Percentiles rank a stretch among this genome's conserved stretches.
Conservation (phyloP, 2,113 vertebrate genomes). For the Cyprichromis sp. region DNA sequence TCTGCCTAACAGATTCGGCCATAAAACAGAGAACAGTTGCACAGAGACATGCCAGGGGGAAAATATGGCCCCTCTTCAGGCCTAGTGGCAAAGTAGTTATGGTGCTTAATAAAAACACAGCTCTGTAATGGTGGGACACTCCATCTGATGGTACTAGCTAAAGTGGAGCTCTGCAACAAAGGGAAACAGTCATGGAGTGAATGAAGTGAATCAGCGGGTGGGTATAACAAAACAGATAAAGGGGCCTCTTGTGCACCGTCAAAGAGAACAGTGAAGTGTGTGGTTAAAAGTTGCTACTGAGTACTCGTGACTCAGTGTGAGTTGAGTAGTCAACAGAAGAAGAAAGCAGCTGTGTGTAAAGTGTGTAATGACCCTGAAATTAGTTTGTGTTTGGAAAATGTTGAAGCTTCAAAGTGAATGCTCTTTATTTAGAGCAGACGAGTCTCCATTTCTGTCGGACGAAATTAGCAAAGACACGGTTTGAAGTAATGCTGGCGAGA, state of each 20-base stretch:
- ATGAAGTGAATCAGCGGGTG: conserved; percentile 44
- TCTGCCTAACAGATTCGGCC: conserved; percentile 15
- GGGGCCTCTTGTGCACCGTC: conserved; percentile 43
- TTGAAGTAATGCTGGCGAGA: not conserved
- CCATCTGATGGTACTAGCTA: conserved; percentile 44
- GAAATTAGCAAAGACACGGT: not conserved
- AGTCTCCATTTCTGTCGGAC: not conserved
- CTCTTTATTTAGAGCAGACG: not conserved
- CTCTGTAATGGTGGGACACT: conserved; percentile 53
- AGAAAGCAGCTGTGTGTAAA: conserved; percentile 9
- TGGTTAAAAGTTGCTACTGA: conserved; percentile 11
- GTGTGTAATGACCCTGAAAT: not conserved
- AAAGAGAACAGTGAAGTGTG: conserved; percentile 41
- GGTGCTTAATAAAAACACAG: conserved; percentile 61
- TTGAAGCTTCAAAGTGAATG: not conserved
- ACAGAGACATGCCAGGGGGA: conserved; percentile 21
- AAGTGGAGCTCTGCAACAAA: conserved; percentile 54
- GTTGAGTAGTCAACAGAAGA: conserved; percentile 10
- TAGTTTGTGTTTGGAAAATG: not conserved
- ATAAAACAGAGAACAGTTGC: conserved; percentile 51
- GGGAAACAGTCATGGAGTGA: conserved; percentile 40
- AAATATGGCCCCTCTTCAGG: conserved; percentile 56
- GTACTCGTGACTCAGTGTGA: not conserved
- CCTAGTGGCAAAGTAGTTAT: conserved; percentile 44
- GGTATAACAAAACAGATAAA: conserved; percentile 49